A percentile compares a stretch with the other conserved stretches of the same genome.
These are phyloP conservation scores for Epinephelus lanceolatus DNA, from an alignment of 2,113 vertebrate genomes.

Conservation along the genomic window DNA sequence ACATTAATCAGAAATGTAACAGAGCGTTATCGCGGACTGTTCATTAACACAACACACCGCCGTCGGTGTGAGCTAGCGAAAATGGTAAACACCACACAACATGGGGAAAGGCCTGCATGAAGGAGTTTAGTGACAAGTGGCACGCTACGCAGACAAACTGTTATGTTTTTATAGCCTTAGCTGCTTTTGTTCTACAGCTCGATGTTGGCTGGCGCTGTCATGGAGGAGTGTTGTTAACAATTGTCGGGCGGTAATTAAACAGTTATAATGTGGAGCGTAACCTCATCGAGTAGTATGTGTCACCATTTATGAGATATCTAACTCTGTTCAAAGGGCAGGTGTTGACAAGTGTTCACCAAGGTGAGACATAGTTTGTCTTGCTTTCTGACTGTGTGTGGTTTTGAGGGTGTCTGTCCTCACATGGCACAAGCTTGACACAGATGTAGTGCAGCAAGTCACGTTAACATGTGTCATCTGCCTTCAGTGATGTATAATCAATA, in stretches of 20 bases:
- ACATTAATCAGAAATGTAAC: slow-evolving; percentile 16
- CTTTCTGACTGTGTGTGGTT: slow-evolving; percentile 13
- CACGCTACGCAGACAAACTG: slow-evolving; percentile 16
- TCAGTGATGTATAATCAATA: neutral
- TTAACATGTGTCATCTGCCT: slow-evolving; percentile 5
- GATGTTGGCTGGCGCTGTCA: slow-evolving; percentile 9
- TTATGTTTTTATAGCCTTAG: neutral
- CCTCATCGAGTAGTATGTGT: neutral
- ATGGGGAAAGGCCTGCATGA: slow-evolving; percentile 49
- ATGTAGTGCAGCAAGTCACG: neutral
- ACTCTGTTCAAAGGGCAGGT: slow-evolving; percentile 37
- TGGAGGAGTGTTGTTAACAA: slow-evolving; percentile 34
- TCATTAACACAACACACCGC: slow-evolving; percentile 22
- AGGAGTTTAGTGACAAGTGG: slow-evolving; percentile 37
- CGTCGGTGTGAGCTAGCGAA: slow-evolving; percentile 49
- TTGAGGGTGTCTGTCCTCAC: neutral
- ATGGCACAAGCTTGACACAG: slow-evolving; percentile 9
- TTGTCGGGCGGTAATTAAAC: slow-evolving; percentile 47
- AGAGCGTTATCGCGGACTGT: slow-evolving; percentile 19
- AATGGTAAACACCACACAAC: slow-evolving; percentile 53
- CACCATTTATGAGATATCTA: neutral
- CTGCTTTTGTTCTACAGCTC: neutral
- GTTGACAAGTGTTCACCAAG: slow-evolving; percentile 11
- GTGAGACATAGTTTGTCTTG: slow-evolving; percentile 7
- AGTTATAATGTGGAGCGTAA: neutral